Base-by-base conservation (phyloP, 2,113 vertebrate genomes). In the Clarias magur region DNA sequence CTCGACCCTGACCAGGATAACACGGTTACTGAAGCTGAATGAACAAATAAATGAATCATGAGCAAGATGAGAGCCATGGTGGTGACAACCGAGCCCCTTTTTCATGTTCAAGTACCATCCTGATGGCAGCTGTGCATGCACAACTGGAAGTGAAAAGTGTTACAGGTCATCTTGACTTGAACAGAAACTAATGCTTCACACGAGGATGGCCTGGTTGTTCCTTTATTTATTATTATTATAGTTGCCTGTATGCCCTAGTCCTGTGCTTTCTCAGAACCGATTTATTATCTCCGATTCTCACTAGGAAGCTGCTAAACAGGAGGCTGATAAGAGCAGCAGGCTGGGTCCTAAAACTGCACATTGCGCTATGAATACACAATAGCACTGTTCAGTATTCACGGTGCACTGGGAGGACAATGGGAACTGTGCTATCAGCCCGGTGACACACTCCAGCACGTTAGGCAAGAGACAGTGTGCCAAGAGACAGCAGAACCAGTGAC, bases 391-490 rank as follows among this genome's bases (percentile, higher is more conserved):
- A 91, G 76, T 85, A 86, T 88, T 87, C 88, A 59, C 30, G 84
- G 56, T 91, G 89, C 91, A 91, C 88, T 89, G 88, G 34, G 53
- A 90, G 73, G 79, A 94, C 94, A 93, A 94, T 94, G 92, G 89
- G 91, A 88, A 88, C 88, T 80, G 85, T 80, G 75, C 89, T 92
- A 93, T 94, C 91, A 90, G 92, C 80, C 88, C 27, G 83, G 82
- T 86, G 76, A 84, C 89, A 90, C 87, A 84, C 90, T 90, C 86
- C 87, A 88, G 76, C 82, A 83, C 72, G 89, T 87, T 91, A 42
- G 90, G 86, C 85, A 85, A 78, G 87, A 85, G 73, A 90, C 86
- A 85, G 72, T 87, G 89, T 86, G 59, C 42, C 88, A 84, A 65
- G 3, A 87, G 75, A 88, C 85, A 86, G 88, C 89, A 91, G 84